Percentiles rank a stretch among this genome's conserved stretches.
phyloP scores from a whole-genome alignment of 2,113 vertebrate species.

The Hassar affinis region DNA sequence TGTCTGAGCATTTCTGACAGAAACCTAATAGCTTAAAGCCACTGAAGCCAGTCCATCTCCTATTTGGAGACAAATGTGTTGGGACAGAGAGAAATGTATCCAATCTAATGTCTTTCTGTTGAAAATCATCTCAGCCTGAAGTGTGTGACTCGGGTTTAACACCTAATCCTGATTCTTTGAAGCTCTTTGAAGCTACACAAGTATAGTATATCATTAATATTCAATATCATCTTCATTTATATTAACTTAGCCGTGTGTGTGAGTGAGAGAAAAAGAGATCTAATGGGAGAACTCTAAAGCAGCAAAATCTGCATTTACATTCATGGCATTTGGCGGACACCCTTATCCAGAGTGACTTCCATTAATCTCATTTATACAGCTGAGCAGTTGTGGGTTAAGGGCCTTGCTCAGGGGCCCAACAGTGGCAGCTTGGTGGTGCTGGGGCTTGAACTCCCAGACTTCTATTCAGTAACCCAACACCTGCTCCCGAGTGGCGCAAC shows the following conservation, averaged over 20 bases:
- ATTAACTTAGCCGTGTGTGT: background rate
- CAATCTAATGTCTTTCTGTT: background rate
- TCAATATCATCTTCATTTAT: background rate
- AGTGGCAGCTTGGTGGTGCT: too few species aligned
- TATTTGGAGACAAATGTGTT: constrained; percentile 6
- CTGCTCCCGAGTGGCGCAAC: too few species aligned
- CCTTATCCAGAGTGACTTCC: too few species aligned
- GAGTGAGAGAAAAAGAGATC: background rate
- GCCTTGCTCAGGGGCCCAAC: too few species aligned
- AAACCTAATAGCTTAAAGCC: background rate
- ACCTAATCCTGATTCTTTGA: background rate
- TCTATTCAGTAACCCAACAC: too few species aligned
- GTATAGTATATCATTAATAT: background rate
- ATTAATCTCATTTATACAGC: too few species aligned
- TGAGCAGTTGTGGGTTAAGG: too few species aligned
- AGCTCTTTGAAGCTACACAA: background rate
- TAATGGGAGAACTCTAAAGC: background rate
- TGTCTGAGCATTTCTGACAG: constrained; percentile 22
- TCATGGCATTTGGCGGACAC: too few species aligned
- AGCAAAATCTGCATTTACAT: too few species aligned
- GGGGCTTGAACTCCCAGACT: too few species aligned
- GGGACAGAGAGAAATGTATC: constrained; percentile 14
- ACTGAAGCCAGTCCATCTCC: background rate
- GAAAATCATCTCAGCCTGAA: background rate
- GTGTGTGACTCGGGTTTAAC: background rate